These are phyloP conservation scores for Atethmia centrago DNA, from an alignment of 2,888 invertebrate species.

Conservation along the genomic window DNA sequence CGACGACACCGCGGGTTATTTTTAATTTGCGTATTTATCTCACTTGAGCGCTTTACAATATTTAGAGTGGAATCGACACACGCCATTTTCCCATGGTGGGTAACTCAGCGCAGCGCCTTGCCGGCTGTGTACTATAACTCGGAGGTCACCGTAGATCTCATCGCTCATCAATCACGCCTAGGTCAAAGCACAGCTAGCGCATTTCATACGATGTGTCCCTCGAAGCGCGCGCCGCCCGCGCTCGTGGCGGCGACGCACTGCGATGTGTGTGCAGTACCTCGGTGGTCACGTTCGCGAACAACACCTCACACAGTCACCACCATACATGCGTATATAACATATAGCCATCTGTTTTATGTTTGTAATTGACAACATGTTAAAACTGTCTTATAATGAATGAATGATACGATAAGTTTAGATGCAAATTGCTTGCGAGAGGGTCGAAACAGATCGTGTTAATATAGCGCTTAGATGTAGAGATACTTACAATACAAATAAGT, in stretches of 20 bases:
- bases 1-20: not conserved
- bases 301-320: constrained; percentile 61
- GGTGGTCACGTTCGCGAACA: constrained; percentile 41
- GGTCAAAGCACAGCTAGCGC: constrained; percentile 78
- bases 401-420: constrained; percentile 50
- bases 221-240: constrained; percentile 23
- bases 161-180: constrained; percentile 77
- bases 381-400: constrained; percentile 36
- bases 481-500: constrained; percentile 1
- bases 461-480: constrained; percentile 31
- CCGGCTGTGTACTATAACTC: constrained; percentile 40
- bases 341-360: constrained; percentile 51
- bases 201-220: constrained; percentile 60
- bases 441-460: constrained; percentile 2
- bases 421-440: constrained; percentile 35
- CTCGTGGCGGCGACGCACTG: not conserved
- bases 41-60: constrained; percentile 37
- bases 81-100: constrained; percentile 61
- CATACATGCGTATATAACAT: constrained; percentile 58
- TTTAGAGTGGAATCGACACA: constrained; percentile 73
- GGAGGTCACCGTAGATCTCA: constrained; percentile 71
- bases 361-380: constrained; percentile 42
- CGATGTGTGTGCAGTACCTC: constrained; percentile 41
- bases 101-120: constrained; percentile 67
- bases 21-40: constrained; percentile 4